Conservation (phyloP, 1,140 invertebrate genomes). For the Lasaia peninsularis region DNA sequence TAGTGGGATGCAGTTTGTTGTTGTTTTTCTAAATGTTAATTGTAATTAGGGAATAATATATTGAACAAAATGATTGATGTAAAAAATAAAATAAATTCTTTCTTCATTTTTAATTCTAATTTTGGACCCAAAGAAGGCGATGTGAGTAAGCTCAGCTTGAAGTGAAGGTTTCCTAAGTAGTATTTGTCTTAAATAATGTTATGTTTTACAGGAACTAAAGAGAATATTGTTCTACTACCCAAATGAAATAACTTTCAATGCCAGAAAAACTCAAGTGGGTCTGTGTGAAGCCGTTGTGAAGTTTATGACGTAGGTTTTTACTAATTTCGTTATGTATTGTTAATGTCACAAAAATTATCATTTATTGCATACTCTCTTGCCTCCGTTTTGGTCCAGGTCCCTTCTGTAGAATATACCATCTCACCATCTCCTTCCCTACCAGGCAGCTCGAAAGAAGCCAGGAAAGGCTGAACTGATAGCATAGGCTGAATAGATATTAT, state of each 20-base stretch:
- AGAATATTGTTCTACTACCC: conserved; percentile 94
- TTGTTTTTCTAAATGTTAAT: not conserved
- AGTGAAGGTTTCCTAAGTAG: conserved; percentile 1
- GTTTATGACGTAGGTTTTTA: conserved; percentile 89
- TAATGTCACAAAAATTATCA: too few species aligned
- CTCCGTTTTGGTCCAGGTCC: too few species aligned
- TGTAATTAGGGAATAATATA: not conserved
- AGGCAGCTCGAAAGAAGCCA: too few species aligned
- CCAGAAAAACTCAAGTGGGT: conserved; percentile 93
- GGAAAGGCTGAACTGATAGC: too few species aligned
- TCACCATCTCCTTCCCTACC: too few species aligned
- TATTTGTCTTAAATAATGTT: not conserved
- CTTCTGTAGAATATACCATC: too few species aligned
- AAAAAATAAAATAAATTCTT: conserved; percentile 64
- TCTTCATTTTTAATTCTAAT: conserved; percentile 74
- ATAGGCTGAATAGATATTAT: too few species aligned
- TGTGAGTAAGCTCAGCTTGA: conserved; percentile 37
- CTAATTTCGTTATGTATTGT: not conserved
- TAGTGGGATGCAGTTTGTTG: not conserved
- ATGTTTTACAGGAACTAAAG: conserved; percentile 87
- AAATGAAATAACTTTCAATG: conserved; percentile 85
- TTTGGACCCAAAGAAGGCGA: conserved; percentile 72
- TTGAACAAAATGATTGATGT: conserved; percentile 59
- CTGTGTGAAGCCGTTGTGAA: conserved; percentile 94
- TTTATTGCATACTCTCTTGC: too few species aligned